Percentiles rank a stretch among this genome's conserved stretches.
phyloP scores from a whole-genome alignment of 2,113 vertebrate genomes.

The Tachysurus vachellii region DNA sequence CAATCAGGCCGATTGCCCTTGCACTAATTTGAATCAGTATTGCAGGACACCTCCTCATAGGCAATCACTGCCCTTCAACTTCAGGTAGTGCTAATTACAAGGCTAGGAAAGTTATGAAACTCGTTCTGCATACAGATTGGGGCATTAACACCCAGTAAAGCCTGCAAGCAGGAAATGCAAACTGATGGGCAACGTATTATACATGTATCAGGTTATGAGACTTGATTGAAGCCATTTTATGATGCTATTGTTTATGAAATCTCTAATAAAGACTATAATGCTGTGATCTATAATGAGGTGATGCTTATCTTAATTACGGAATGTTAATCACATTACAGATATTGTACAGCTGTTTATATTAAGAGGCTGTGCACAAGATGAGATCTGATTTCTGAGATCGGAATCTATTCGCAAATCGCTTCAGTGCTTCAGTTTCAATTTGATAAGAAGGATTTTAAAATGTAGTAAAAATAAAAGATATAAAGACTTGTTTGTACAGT shows the following conservation, averaged over 20 bases:
- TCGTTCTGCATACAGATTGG: constrained; percentile 58
- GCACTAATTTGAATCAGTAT: constrained; percentile 70
- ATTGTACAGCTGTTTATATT: constrained; percentile 53
- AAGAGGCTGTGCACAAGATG: background rate
- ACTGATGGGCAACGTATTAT: constrained; percentile 45
- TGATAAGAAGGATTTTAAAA: background rate
- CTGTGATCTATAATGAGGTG: constrained; percentile 43
- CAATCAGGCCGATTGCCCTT: constrained; percentile 71
- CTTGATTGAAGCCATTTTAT: constrained; percentile 30
- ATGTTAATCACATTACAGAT: constrained; percentile 50
- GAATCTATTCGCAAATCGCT: background rate
- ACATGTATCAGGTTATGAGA: constrained; percentile 44
- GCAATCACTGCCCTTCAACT: constrained; percentile 67
- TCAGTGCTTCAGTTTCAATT: background rate
- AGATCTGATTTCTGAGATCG: background rate
- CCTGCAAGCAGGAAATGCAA: constrained; percentile 52
- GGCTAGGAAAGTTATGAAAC: constrained; percentile 63
- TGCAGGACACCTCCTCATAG: constrained; percentile 67
- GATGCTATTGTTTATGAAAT: constrained; percentile 34
- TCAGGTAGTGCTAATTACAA: constrained; percentile 73
- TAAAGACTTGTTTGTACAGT: too few relatives aligned
- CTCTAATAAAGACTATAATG: constrained; percentile 41
- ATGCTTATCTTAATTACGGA: constrained; percentile 48
- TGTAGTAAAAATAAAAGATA: background rate
- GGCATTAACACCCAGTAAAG: constrained; percentile 48